A percentile compares a stretch with the other conserved stretches of the same genome.
These are phyloP conservation scores for Argyrosomus regius DNA, from an alignment of 2,797 vertebrate genomes.

Conservation along the genomic window DNA sequence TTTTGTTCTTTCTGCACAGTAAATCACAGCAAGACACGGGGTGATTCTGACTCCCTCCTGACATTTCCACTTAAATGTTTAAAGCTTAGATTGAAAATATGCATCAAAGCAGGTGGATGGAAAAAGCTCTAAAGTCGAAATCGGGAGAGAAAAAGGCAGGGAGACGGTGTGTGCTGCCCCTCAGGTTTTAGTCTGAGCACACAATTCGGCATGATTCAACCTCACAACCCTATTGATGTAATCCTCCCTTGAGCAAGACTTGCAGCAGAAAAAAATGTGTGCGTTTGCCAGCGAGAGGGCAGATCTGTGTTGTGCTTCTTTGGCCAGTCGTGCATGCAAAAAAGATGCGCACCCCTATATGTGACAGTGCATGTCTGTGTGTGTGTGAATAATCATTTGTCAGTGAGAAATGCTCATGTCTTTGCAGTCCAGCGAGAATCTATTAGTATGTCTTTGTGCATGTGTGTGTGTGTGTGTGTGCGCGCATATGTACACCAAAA, in stretches of 20 bases:
- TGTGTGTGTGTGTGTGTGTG: not conserved
- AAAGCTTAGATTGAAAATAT: not conserved
- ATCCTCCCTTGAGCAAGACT: constrained; percentile 44
- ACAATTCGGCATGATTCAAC: constrained; percentile 53
- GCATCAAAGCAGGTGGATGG: constrained; percentile 11
- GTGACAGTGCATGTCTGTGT: not conserved
- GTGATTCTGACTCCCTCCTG: not conserved
- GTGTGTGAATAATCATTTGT: not conserved
- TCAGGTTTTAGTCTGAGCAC: constrained; percentile 38
- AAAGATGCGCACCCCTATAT: not conserved
- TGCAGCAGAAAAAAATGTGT: constrained; percentile 31
- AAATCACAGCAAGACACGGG: not conserved
- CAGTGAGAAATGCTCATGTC: not conserved
- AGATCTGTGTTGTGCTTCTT: constrained; percentile 13
- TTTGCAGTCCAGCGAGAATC: not conserved
- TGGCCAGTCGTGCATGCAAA: constrained; percentile 14
- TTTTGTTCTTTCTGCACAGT: not conserved
- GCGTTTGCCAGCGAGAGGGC: constrained; percentile 8
- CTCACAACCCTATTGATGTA: constrained; percentile 38
- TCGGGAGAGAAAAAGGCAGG: not conserved
- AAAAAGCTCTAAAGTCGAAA: not conserved
- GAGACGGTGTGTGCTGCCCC: not conserved
- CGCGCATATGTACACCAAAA: not conserved
- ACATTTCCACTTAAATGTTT: not conserved
- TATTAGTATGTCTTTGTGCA: not conserved